Percentiles rank a stretch among this genome's conserved stretches.
These are phyloP conservation scores for Larimichthys crocea DNA, from an alignment of 2,113 vertebrate genomes.

Conservation along the genomic window DNA sequence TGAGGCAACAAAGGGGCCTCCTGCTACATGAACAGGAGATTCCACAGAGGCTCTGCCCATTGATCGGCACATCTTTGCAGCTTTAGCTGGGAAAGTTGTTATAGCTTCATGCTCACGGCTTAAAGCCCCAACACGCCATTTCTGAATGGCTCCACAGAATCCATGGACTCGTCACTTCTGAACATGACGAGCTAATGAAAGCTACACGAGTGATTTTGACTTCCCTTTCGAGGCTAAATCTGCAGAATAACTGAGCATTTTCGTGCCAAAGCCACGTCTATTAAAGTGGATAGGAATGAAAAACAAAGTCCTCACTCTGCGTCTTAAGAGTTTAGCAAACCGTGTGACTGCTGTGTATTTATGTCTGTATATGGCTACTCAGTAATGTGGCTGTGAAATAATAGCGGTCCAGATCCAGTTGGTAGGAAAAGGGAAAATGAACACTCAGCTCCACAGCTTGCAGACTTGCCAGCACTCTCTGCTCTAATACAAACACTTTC, in stretches of 20 bases:
- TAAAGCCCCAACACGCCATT: constrained; percentile 35
- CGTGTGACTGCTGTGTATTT: constrained; percentile 10
- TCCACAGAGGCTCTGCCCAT: constrained; percentile 45
- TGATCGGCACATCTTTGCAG: constrained; percentile 36
- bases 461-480: constrained; percentile 52
- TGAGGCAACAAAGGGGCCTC: constrained; percentile 29
- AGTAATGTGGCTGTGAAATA: constrained; percentile 43
- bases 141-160: constrained; percentile 13
- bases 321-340: constrained; percentile 29
- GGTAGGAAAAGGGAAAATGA: constrained; percentile 48
- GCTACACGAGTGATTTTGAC: not conserved
- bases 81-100: constrained; percentile 75
- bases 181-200: not conserved
- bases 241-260: constrained; percentile 7
- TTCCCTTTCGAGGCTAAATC: not conserved
- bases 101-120: constrained; percentile 59
- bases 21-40: constrained; percentile 28
- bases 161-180: not conserved
- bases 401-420: constrained; percentile 46
- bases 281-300: constrained; percentile 4
- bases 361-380: constrained; percentile 24
- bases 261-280: not conserved
- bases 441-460: constrained; percentile 38
- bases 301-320: constrained; percentile 11
- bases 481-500: constrained; percentile 53